phyloP scores from a whole-genome alignment of 1,140 invertebrate genomes.

The Listronotus bonariensis region DNA sequence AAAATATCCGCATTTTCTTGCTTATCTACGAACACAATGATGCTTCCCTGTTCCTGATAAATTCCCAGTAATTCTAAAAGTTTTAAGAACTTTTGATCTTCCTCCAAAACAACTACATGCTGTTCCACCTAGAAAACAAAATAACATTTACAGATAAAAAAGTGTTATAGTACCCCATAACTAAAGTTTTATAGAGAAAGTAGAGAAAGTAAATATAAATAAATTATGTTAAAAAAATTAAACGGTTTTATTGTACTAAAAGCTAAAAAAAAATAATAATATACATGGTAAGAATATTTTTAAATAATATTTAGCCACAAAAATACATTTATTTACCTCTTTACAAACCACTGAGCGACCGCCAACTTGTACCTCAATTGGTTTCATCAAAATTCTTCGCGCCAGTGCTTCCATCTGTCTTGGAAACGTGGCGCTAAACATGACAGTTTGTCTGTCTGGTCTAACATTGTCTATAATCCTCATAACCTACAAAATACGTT shows the following conservation, averaged over 20 bases:
- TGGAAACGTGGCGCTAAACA: conserved; percentile 99
- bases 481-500: conserved; percentile 68
- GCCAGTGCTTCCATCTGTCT: conserved; percentile 99
- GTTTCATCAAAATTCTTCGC: conserved; percentile 88
- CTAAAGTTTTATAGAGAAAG: too few relatives aligned
- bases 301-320: too few relatives aligned
- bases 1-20: conserved; percentile 97
- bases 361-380: conserved; percentile 98
- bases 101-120: conserved; percentile 90
- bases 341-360: conserved; percentile 97
- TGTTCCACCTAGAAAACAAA: conserved; percentile 77
- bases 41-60: conserved; percentile 91
- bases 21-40: conserved; percentile 98
- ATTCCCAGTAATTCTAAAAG: conserved; percentile 92
- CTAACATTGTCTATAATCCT: conserved; percentile 96
- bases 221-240: too few relatives aligned
- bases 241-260: too few relatives aligned
- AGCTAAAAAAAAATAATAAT: too few relatives aligned
- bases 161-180: too few relatives aligned
- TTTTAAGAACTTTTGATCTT: conserved; percentile 98
- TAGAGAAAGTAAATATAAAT: too few relatives aligned
- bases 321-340: conserved; percentile 65
- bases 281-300: too few relatives aligned
- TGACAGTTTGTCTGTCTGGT: conserved; percentile 96
- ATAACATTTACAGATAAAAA: neutral